A percentile compares a stretch with the other conserved stretches of the same genome.
phyloP scores from a whole-genome alignment of 2,113 vertebrate genomes.

The Neotoma lepida region DNA sequence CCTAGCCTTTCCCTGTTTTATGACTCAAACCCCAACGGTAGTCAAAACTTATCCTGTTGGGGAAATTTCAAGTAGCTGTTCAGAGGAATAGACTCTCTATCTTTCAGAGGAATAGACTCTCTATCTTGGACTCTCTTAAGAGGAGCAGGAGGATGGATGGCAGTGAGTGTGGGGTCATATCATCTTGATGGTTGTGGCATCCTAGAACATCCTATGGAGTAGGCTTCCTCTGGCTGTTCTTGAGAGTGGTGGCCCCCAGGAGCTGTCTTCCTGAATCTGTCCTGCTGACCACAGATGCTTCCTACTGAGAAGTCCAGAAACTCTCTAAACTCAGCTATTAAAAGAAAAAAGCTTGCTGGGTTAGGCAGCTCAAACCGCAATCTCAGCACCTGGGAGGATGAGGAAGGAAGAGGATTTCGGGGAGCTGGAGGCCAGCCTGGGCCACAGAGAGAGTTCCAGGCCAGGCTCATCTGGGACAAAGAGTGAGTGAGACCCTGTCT shows the following conservation, averaged over 20 bases:
- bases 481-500: not conserved
- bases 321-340: not conserved
- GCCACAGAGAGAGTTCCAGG: not conserved
- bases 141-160: not conserved
- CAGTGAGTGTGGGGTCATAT: accelerated
- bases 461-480: not conserved
- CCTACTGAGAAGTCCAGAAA: not conserved
- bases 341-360: not conserved
- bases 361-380: too few species aligned
- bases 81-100: not conserved
- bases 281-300: not conserved
- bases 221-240: not conserved
- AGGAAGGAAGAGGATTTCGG: not conserved
- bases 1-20: not conserved
- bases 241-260: not conserved
- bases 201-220: not conserved
- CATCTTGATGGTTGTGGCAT: accelerated
- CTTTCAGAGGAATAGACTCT: not conserved
- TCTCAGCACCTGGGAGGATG: not conserved
- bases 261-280: too few species aligned
- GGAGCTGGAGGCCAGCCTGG: not conserved
- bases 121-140: not conserved
- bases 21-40: not conserved
- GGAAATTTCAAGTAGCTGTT: not conserved
- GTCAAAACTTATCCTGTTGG: not conserved